Conservation (phyloP, 35 echinoderm and acorn worm genomes). For the Heliocidaris erythrogramma region DNA sequence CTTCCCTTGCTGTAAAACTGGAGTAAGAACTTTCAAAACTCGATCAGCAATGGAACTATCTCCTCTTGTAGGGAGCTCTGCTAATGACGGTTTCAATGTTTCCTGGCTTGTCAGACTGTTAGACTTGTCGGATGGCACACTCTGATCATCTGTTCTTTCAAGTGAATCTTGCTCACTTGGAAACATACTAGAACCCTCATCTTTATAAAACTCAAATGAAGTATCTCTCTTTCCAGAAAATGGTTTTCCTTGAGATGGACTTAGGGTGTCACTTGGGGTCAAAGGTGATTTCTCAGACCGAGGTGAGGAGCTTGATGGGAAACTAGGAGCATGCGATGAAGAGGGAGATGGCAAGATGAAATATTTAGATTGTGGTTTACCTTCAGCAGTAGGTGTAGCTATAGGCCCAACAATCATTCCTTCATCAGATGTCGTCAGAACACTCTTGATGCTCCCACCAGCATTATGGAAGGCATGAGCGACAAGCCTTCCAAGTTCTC, state of each 20-base stretch:
- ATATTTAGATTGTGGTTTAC: constrained; percentile 70
- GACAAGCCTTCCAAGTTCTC: constrained; percentile 83
- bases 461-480: constrained; percentile 98
- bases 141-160: background rate
- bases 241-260: constrained; percentile 12
- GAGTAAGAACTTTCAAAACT: constrained; percentile 29
- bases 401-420: constrained; percentile 92
- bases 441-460: constrained; percentile 88
- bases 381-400: constrained; percentile 87
- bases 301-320: constrained; percentile 63
- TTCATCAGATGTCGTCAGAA: constrained; percentile 81
- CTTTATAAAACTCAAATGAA: background rate
- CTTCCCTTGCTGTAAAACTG: constrained; percentile 33
- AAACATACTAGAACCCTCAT: background rate
- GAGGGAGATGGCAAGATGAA: constrained; percentile 93
- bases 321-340: constrained; percentile 74
- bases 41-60: background rate
- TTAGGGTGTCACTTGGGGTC: constrained; percentile 21
- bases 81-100: background rate
- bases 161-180: background rate
- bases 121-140: background rate
- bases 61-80: background rate
- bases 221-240: background rate
- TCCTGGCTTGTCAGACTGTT: background rate
- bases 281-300: constrained; percentile 20